Evolutionary conservation across 2,797 vertebrate genomes (phyloP).

Genomic region (Acanthis flammea): DNA sequence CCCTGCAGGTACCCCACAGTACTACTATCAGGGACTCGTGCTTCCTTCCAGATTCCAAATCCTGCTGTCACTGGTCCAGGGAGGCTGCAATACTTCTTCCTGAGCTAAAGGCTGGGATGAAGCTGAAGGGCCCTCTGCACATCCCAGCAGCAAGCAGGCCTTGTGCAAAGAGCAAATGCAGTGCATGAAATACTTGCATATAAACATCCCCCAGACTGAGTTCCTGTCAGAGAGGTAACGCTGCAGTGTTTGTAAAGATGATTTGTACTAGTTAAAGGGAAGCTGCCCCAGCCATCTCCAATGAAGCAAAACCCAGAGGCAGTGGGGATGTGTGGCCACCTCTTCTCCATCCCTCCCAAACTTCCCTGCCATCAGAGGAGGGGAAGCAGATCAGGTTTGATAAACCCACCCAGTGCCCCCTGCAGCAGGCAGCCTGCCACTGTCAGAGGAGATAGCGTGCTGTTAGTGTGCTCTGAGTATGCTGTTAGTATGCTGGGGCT

Average conservation of each 20-base stretch:
- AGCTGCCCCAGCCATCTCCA: background rate
- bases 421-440: background rate
- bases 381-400: background rate
- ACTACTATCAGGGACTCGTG: fast-evolving
- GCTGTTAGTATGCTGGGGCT: slow-evolving; percentile 59
- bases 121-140: background rate
- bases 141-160: background rate
- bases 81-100: background rate
- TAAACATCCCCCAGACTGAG: background rate
- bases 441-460: background rate
- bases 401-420: background rate
- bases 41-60: background rate
- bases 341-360: background rate
- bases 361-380: background rate
- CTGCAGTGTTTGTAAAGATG: background rate
- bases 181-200: background rate
- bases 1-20: background rate
- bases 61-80: background rate
- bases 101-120: background rate
- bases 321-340: background rate
- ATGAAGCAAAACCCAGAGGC: background rate
- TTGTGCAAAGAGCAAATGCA: background rate
- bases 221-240: fast-evolving
- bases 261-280: background rate
- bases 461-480: slow-evolving; percentile 33